Base-by-base conservation (phyloP, 2,113 vertebrate species). In the Scomber scombrus region DNA sequence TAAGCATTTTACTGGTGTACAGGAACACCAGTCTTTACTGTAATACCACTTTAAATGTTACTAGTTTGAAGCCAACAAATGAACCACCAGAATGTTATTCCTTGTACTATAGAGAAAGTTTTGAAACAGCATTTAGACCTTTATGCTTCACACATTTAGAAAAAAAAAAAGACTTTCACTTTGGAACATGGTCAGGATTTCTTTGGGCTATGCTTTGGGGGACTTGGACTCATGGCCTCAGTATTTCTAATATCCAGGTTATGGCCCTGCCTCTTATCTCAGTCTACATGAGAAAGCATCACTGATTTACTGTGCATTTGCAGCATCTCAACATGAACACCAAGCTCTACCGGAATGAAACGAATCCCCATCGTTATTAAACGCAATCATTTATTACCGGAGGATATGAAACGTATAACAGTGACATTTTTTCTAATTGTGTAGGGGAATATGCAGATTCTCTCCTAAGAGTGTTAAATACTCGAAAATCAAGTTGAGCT, bases 401-500 rank as follows among this genome's bases (percentile, higher is more conserved):
- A 16, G 45, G 49, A 72, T 55, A 18, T 73, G 46, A 71, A 80
- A 57, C 58, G 43, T 51, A 51, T 3, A 51, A 58, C 70, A 66
- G 63, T 10, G 0, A 70, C 85, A 71, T 64, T 80, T 64, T 80
- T 81, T 81, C 26, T 78, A 64, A 71, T 81, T 81, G 55, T 66
- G 40, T 29, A 6, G 61, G 61, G 9, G 70, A 68, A 83, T 80
- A 73, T 73, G 80, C 46, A 77, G 63, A 83, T 63, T 69, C 21
- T 62, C 45, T 29, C 60, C 31, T 57, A 45, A 63, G 72, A 81
- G 16, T 46, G 51, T 71, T 86, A 67, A 89, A 81, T 65, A 89
- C 87, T 79, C 78, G 65, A 70, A 90, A 84, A 86, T 83, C 65
- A 71, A 76, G 62, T 82, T 68, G 57, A 87, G 75, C 64, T 83